Evolutionary conservation across 2,888 invertebrate species (phyloP), one percentile per base, ranked within the genome.

Genomic region (Mylabris sibirica): DNA sequence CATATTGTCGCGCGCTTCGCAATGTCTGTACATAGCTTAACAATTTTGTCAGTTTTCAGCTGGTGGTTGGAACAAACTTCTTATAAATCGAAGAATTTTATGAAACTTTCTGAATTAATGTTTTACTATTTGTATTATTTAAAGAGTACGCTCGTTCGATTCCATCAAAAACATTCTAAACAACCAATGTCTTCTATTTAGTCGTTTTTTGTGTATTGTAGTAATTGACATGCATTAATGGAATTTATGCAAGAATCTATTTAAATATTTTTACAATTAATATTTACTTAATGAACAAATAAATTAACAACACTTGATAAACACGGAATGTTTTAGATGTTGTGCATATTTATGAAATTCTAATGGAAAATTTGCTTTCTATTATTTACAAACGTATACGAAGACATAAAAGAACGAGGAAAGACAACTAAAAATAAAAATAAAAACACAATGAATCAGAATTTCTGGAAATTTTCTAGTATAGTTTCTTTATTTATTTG

Each of bases 401-500:
- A 44, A 44, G 12, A 11, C 17, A 44, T n/a, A 44, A n/a, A 38
- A 12, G 12, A 14, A 38, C 14, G 11, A n/a, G n/a, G 0, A 11
- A 38, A 38, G 14, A 14, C 4, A 17, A 44, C 30, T 3, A 17
- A 17, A 44, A 44, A n/a, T n/a, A n/a, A n/a, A n/a, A n/a, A n/a
- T n/a, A n/a, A 44, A 44, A n/a, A 3, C 14, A 41, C n/a, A 41
- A 9, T 8, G 35, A 35, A 12, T 38, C 8, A 14, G 3, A 22
- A 20, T 60, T 34, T 61, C 41, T 35, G 38, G 61, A 61, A 34
- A 60, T 41, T 30, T 61, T 61, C 34, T 30, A 30, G 35, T 61
- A 14, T 61, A 41, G 61, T 61, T 61, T n/a, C 22, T 35, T 3
- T n/a, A 34, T 30, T 38, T 20, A 34, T 34, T 24, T 30, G 17